Conservation (phyloP, 1,140 invertebrate species). For the Camponotus floridanus region DNA sequence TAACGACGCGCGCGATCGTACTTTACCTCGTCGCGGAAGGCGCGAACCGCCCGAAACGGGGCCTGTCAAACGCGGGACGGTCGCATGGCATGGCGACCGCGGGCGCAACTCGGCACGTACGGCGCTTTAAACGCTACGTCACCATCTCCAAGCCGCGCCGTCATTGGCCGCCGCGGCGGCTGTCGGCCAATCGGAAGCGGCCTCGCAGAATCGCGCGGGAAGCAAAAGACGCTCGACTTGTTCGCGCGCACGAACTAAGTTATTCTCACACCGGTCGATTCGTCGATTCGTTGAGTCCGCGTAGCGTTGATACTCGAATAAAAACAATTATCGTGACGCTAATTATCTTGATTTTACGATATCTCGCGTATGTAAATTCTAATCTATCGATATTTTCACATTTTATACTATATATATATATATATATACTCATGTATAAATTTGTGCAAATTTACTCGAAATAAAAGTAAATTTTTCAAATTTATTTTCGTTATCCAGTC, state of each 20-base stretch:
- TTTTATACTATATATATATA: background rate
- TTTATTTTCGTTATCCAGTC: background rate
- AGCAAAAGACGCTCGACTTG: constrained; percentile 39
- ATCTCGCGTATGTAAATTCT: background rate
- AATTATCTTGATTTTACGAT: background rate
- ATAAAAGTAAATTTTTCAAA: background rate
- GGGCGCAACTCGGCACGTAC: constrained; percentile 57
- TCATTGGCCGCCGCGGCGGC: constrained; percentile 47
- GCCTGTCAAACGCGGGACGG: constrained; percentile 54
- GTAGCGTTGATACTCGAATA: background rate
- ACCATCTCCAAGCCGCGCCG: constrained; percentile 6
- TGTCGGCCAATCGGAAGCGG: constrained; percentile 49
- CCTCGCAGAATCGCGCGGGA: constrained; percentile 55
- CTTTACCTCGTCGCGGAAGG: background rate
- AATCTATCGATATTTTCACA: background rate
- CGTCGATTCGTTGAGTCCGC: background rate
- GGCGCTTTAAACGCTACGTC: constrained; percentile 74
- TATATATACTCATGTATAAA: background rate
- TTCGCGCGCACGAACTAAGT: background rate
- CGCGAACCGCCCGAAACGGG: background rate
- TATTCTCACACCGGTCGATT: background rate
- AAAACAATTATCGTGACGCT: no score
- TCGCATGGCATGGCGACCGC: constrained; percentile 75
- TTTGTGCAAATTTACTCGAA: background rate
- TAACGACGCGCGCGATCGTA: constrained; percentile 7